Conservation (phyloP, 2,888 invertebrate species). For the Hetaerina titia region DNA sequence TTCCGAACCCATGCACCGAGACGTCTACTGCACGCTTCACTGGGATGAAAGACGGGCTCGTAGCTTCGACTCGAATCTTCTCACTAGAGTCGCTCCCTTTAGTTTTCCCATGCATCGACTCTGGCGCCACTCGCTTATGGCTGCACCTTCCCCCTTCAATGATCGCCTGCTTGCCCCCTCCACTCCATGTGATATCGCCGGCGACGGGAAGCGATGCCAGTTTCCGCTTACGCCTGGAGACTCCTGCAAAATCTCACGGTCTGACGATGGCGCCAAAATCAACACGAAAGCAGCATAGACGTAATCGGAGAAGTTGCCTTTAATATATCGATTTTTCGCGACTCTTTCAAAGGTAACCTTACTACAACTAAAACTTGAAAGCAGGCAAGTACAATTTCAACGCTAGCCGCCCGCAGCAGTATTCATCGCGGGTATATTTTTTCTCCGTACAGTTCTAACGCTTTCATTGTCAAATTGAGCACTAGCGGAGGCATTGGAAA, state of each 20-base stretch:
- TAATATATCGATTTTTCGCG: neutral
- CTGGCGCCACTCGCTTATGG: neutral
- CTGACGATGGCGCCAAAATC: neutral
- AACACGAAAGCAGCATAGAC: neutral
- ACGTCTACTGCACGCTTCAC: neutral
- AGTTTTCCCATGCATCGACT: neutral
- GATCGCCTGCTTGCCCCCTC: neutral
- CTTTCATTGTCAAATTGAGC: too few relatives aligned
- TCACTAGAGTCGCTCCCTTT: neutral
- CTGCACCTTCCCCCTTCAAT: neutral
- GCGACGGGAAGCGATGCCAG: neutral
- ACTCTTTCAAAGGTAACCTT: neutral
- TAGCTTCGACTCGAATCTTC: neutral
- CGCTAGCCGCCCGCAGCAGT: neutral
- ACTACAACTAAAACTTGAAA: neutral
- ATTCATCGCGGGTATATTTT: neutral
- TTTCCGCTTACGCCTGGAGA: neutral
- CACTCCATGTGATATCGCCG: neutral
- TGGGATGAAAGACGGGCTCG: neutral
- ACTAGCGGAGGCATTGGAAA: too few relatives aligned
- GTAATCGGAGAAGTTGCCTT: neutral
- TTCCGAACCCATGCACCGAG: neutral
- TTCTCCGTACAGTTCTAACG: neutral
- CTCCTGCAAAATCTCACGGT: neutral
- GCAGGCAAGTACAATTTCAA: neutral